Base-by-base conservation (phyloP, 2,113 vertebrate genomes). In the Daphoenositta chrysoptera region DNA sequence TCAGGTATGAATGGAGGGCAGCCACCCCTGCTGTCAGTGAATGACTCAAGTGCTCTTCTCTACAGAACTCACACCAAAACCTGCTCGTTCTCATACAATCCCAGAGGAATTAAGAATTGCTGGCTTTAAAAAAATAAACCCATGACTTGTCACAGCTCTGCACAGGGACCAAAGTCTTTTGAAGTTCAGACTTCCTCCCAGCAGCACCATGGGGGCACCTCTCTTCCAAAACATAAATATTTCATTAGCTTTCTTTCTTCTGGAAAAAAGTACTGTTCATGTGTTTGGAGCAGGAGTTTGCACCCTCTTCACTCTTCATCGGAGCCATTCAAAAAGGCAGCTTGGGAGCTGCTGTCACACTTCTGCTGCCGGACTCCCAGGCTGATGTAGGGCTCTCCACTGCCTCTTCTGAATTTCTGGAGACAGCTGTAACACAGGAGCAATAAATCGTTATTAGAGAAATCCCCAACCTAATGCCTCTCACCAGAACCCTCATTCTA, bases 271-370 rank as follows among this genome's bases (percentile, higher is more conserved):
- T 33, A 40, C 39, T 83, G 27, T 57, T 31, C 23, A 0, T 0
- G 1, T 28, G 0, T 44, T 45, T 54, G 63, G 27, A 63, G 58
- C 15, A 66, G 56, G 33, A 61, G 13, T 10, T 37, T 3, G 31
- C n/a, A 16, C 7, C 20, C 16, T 40, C 50, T 45, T 95, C 92
- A 98, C 24, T 98, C 98, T 24, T 98, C 98, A 10, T 98, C 98
- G 0, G 97, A 98, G n/a, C 81, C 93, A 0, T 89, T 95, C 44
- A 98, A 13, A 44, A 98, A 97, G 66, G 97, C 42, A 1, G 69
- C 63, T 6, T 89, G 97, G 79, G 94, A 92, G 24, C 66, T 80
- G 11, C 18, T 58, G 33, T 92, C 82, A 4, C 47, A 10, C n/a
- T 86, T 95, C 3, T 96, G 78, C 65, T 97, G 96, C 91, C 95